phyloP scores from a whole-genome alignment of 2,888 invertebrate species.

The Mimachlamys varia region DNA sequence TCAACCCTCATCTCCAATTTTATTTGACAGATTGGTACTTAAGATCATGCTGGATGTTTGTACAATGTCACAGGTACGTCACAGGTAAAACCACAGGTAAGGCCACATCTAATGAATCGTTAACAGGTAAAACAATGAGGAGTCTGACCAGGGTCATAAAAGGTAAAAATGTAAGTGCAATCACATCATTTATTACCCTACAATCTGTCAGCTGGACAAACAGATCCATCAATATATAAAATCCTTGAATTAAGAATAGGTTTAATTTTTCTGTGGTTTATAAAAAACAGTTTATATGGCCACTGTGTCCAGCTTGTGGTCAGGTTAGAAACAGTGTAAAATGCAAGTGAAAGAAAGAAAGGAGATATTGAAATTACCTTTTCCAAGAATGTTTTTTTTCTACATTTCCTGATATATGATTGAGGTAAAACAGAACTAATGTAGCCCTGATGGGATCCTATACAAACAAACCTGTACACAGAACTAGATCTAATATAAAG shows the following conservation, averaged over 20 bases:
- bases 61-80: slow-evolving; percentile 22
- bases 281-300: background rate
- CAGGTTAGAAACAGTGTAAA: background rate
- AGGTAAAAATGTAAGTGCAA: background rate
- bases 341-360: background rate
- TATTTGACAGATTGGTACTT: slow-evolving; percentile 31
- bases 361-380: background rate
- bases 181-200: background rate
- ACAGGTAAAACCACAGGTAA: background rate
- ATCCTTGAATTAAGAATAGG: background rate
- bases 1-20: slow-evolving; percentile 13
- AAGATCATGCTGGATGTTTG: background rate
- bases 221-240: background rate
- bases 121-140: background rate
- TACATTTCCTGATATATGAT: too few species aligned
- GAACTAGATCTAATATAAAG: background rate
- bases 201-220: slow-evolving; percentile 4
- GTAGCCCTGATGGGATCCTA: background rate
- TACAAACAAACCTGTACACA: background rate
- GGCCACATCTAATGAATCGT: background rate
- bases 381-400: too few species aligned
- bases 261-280: background rate
- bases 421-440: too few species aligned
- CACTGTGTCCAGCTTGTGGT: background rate
- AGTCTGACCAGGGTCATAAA: slow-evolving; percentile 5